Evolutionary conservation across 2,797 vertebrate species (phyloP), one percentile per base, ranked within the genome.

Genomic region (Gephyroberyx darwinii): DNA sequence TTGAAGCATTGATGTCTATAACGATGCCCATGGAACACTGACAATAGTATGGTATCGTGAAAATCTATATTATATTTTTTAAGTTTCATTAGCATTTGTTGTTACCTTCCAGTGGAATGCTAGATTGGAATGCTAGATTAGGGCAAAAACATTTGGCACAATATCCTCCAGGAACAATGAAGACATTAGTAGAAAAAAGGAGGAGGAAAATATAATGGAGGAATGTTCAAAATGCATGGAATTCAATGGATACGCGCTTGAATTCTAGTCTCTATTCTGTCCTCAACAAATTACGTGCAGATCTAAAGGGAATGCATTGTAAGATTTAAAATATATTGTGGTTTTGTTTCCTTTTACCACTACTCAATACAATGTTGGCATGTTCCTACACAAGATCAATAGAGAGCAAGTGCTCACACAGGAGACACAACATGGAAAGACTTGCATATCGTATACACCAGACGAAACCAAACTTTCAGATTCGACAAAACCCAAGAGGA

Each of bases 111-210:
- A 63, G 13, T n/a, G 64, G 43, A 62, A 61, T 52, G 30, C 37
- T 19, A 9, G 22, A 68, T 8, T 5, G 53, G 47, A 69, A 61
- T 52, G 30, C 37, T 19, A 9, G 22, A 68, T 8, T 5, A 47
- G 47, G 65, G 58, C 16, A 55, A 39, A 39, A 39, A 39, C 60
- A 77, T 84, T 84, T 87, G 84, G 84, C 79, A 89, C 77, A 26
- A 56, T 26, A 62, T 57, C 35, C 69, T 47, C 65, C 31, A 5
- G 19, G 35, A 77, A 59, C 31, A 39, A 62, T 43, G 56, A 83
- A 65, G 45, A 74, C 39, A 56, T 50, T 4, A 14, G 45, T 20
- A 43, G 47, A 52, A 43, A 35, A 43, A 30, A 57, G 54, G 9
- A 57, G 17, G 52, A 41, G 12, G 31, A 56, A 56, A 50, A 39